Conservation (phyloP, 2,888 invertebrate genomes). For the Dryobota labecula region DNA sequence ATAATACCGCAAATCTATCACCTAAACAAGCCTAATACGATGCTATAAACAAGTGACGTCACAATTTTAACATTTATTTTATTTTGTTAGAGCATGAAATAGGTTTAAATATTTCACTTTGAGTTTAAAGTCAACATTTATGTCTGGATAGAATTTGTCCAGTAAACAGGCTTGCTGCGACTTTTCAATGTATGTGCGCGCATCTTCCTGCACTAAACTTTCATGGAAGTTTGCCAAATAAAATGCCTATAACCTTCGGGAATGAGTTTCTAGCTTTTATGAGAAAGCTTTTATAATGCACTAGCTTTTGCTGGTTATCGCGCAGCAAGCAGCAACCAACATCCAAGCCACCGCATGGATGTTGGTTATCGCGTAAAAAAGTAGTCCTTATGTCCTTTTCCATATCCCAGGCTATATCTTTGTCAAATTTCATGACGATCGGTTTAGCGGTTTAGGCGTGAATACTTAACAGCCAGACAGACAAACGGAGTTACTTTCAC, state of each 20-base stretch:
- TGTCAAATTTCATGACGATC: too few species aligned
- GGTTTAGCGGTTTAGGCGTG: too few species aligned
- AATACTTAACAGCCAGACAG: too few species aligned
- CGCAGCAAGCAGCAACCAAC: too few species aligned
- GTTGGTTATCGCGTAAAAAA: too few species aligned
- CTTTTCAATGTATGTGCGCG: slow-evolving; percentile 56
- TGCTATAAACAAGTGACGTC: slow-evolving; percentile 19
- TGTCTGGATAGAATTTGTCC: slow-evolving; percentile 71
- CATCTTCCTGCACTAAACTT: slow-evolving; percentile 51
- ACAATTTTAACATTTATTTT: slow-evolving; percentile 43
- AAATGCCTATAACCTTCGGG: slow-evolving; percentile 48
- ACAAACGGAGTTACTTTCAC: too few species aligned
- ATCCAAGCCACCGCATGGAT: too few species aligned
- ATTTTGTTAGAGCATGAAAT: slow-evolving; percentile 64
- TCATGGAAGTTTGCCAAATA: slow-evolving; percentile 63
- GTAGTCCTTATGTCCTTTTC: too few species aligned
- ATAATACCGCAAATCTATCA: slow-evolving; percentile 1
- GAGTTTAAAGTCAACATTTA: slow-evolving; percentile 70
- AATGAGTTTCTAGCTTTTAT: slow-evolving; percentile 36
- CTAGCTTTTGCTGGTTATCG: too few species aligned
- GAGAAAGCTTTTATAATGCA: slow-evolving; percentile 28
- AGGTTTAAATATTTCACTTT: slow-evolving; percentile 67
- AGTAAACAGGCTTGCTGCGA: slow-evolving; percentile 69
- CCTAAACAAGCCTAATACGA: slow-evolving; percentile 6
- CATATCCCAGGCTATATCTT: too few species aligned